Percentiles rank a stretch among this genome's conserved stretches.
phyloP scores from a whole-genome alignment of 2,888 invertebrate species.

The Silvanus unidentatus region DNA sequence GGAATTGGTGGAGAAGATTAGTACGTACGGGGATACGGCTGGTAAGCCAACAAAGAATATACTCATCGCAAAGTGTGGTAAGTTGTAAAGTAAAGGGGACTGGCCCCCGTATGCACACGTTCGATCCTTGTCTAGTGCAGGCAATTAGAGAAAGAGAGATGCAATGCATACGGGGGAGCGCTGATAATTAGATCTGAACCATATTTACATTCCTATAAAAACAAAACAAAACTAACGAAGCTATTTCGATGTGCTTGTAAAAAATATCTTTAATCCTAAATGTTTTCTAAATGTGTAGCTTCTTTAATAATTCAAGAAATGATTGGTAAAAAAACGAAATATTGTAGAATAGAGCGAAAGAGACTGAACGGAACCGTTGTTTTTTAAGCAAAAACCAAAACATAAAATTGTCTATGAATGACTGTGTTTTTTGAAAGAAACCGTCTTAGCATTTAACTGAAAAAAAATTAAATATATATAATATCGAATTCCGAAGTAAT shows the following conservation, averaged over 20 bases:
- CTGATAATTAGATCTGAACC: too few species aligned
- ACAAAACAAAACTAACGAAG: neutral
- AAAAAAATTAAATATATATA: constrained; percentile 17
- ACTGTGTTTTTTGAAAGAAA: constrained; percentile 12
- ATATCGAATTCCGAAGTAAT: constrained; percentile 41
- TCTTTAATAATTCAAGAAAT: too few species aligned
- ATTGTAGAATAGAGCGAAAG: constrained; percentile 6
- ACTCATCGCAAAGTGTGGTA: constrained; percentile 68
- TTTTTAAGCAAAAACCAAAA: constrained; percentile 17
- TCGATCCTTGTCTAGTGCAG: neutral
- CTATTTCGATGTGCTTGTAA: constrained; percentile 11
- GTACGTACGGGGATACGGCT: constrained; percentile 69
- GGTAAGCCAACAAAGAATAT: constrained; percentile 73
- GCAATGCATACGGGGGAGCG: too few species aligned
- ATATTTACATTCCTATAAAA: too few species aligned
- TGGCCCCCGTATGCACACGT: neutral
- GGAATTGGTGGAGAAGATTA: constrained; percentile 71
- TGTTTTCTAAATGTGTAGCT: constrained; percentile 42
- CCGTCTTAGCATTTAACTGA: constrained; percentile 30
- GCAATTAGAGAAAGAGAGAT: neutral
- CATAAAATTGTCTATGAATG: too few species aligned
- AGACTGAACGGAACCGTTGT: too few species aligned
- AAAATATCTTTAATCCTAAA: constrained; percentile 23
- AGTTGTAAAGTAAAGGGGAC: too few species aligned
- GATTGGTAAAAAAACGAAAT: constrained; percentile 30